A percentile compares a stretch with the other conserved stretches of the same genome.
phyloP scores from a whole-genome alignment of 1,140 invertebrate species.

The Trichomalopsis sarcophagae region DNA sequence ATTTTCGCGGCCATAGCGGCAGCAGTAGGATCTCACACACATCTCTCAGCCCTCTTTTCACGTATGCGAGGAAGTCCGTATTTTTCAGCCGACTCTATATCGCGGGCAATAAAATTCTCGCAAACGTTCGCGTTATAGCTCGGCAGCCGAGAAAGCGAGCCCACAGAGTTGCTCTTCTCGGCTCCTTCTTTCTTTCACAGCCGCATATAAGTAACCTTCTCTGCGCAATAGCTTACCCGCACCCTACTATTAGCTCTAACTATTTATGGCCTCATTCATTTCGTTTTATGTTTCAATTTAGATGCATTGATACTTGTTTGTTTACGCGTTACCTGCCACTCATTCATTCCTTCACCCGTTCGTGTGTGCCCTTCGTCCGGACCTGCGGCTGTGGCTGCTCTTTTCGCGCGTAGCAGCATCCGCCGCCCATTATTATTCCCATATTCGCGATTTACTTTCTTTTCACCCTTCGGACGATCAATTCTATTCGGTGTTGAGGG shows the following conservation, averaged over 20 bases:
- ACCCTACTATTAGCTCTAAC: slow-evolving; percentile 73
- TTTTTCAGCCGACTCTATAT: slow-evolving; percentile 10
- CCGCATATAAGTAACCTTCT: slow-evolving; percentile 67
- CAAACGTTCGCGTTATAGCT: slow-evolving; percentile 13
- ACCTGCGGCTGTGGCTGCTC: slow-evolving; percentile 4
- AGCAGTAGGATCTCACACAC: background rate
- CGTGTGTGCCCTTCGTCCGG: background rate
- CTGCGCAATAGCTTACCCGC: slow-evolving; percentile 71
- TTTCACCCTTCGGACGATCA: slow-evolving; percentile 39
- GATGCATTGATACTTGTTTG: slow-evolving; percentile 74
- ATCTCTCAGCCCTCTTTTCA: slow-evolving; percentile 1
- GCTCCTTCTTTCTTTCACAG: background rate
- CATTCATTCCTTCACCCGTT: slow-evolving; percentile 61
- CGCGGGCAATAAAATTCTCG: slow-evolving; percentile 38
- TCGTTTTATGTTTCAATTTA: slow-evolving; percentile 75
- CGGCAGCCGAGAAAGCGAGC: background rate
- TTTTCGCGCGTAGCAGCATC: slow-evolving; percentile 16
- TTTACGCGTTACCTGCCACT: slow-evolving; percentile 72
- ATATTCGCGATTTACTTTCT: slow-evolving; percentile 56
- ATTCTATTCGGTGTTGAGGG: slow-evolving; percentile 6
- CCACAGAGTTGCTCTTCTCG: background rate
- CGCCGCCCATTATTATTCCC: slow-evolving; percentile 64
- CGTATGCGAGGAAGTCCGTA: background rate
- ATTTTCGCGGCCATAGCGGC: background rate
- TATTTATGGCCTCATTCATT: slow-evolving; percentile 74